Conservation (phyloP, 2,113 vertebrate genomes). For the Leuciscus idus region DNA sequence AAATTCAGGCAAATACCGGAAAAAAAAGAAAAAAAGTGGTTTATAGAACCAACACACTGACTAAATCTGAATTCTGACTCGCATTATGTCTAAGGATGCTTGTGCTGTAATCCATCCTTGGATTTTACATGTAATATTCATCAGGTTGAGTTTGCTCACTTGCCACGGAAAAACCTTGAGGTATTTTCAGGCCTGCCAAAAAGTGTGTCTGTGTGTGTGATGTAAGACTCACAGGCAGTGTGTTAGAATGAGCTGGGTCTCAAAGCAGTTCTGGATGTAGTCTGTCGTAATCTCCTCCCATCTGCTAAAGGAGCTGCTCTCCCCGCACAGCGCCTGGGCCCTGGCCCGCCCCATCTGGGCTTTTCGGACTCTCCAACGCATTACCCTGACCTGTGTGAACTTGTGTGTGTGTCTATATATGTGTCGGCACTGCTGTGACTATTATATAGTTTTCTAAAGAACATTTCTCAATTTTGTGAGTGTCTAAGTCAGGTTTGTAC, state of each 20-base stretch:
- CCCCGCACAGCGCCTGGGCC: slow-evolving; percentile 63
- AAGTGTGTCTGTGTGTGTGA: slow-evolving; percentile 31
- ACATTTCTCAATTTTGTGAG: background rate
- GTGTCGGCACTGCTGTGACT: slow-evolving; percentile 3
- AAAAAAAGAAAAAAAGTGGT: background rate
- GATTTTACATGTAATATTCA: slow-evolving; percentile 52
- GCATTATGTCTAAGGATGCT: slow-evolving; percentile 35
- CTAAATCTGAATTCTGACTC: slow-evolving; percentile 23
- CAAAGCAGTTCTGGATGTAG: slow-evolving; percentile 55
- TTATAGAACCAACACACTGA: slow-evolving; percentile 5
- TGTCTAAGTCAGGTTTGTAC: background rate
- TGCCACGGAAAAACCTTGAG: slow-evolving; percentile 51
- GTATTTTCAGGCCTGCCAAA: slow-evolving; percentile 41
- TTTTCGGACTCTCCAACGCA: slow-evolving; percentile 35
- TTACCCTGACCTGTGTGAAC: slow-evolving; percentile 62
- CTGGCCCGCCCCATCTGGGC: slow-evolving; percentile 68
- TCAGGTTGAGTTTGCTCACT: slow-evolving; percentile 44
- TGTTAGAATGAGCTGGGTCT: slow-evolving; percentile 49
- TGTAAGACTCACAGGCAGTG: slow-evolving; percentile 46
- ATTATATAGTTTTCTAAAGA: background rate
- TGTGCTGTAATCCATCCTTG: slow-evolving; percentile 33
- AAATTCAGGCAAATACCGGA: background rate
- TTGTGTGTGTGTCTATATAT: slow-evolving; percentile 20
- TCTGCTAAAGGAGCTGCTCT: slow-evolving; percentile 74
- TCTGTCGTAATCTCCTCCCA: slow-evolving; percentile 70